These are phyloP conservation scores for Sciaenops ocellatus DNA, from an alignment of 2,797 vertebrate species.

Conservation along the genomic window DNA sequence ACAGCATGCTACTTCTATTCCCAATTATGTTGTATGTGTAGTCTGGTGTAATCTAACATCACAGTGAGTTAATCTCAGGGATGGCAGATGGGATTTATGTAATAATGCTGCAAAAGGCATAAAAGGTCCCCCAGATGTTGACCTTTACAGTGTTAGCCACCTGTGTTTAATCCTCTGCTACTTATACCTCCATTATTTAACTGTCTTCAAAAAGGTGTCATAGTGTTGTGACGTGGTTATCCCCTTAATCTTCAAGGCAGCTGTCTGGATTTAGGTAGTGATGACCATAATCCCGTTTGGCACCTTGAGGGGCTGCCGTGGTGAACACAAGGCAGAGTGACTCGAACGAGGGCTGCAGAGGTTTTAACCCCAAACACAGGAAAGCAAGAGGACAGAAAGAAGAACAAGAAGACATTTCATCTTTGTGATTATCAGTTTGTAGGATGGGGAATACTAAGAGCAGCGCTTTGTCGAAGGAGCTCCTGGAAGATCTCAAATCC, in stretches of 20 bases:
- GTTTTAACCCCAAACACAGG: slow-evolving; percentile 30
- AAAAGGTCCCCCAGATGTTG: slow-evolving; percentile 57
- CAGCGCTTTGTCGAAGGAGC: slow-evolving; percentile 90
- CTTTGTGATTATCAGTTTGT: background rate
- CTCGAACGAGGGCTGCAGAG: slow-evolving; percentile 18
- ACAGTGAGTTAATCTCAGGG: background rate
- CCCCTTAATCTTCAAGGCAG: slow-evolving; percentile 82
- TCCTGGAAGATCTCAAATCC: slow-evolving; percentile 92
- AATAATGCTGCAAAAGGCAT: slow-evolving; percentile 8
- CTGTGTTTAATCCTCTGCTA: slow-evolving; percentile 58
- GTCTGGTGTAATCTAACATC: background rate
- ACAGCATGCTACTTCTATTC: background rate
- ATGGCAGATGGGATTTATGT: slow-evolving; percentile 1
- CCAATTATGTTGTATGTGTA: background rate
- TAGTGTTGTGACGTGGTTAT: slow-evolving; percentile 78
- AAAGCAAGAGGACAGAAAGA: slow-evolving; percentile 14
- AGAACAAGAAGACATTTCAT: slow-evolving; percentile 13
- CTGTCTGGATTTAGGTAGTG: slow-evolving; percentile 81
- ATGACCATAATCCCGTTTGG: slow-evolving; percentile 80
- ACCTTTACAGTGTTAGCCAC: slow-evolving; percentile 36
- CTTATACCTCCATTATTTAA: slow-evolving; percentile 31
- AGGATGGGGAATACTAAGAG: slow-evolving; percentile 93
- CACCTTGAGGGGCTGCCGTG: slow-evolving; percentile 60
- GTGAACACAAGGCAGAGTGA: slow-evolving; percentile 45
- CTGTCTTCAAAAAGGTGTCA: slow-evolving; percentile 65